phyloP scores from a whole-genome alignment of 2,888 invertebrate genomes.

The Limnephilus rhombicus region DNA sequence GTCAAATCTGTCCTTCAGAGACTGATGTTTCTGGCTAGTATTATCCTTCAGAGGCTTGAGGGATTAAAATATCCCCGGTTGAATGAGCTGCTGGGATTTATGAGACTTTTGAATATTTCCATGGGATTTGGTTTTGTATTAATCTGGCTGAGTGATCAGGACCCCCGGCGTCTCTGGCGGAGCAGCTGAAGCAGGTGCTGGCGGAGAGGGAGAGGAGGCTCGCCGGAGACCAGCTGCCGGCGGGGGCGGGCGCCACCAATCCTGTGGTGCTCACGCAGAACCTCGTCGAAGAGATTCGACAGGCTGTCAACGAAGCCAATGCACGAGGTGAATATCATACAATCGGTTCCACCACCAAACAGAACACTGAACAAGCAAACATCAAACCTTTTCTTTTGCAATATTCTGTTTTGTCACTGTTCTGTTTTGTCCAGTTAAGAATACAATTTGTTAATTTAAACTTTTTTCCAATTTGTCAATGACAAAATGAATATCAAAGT shows the following conservation, averaged over 20 bases:
- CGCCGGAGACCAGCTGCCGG: slow-evolving; percentile 72
- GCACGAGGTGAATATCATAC: slow-evolving; percentile 82
- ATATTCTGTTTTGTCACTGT: too few species aligned
- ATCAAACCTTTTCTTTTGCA: too few species aligned
- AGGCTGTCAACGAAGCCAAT: slow-evolving; percentile 92
- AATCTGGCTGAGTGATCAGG: slow-evolving; percentile 69
- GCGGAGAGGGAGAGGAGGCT: slow-evolving; percentile 90
- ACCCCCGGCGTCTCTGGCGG: slow-evolving; percentile 88
- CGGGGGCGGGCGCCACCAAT: slow-evolving; percentile 72
- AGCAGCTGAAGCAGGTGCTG: slow-evolving; percentile 91
- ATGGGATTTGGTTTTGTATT: neutral
- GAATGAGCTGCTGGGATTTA: neutral
- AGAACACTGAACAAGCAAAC: too few species aligned
- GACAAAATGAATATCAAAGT: too few species aligned
- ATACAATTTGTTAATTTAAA: too few species aligned
- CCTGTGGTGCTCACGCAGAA: slow-evolving; percentile 87
- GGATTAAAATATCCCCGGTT: neutral
- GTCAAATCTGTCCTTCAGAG: too few species aligned
- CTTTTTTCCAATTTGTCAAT: too few species aligned
- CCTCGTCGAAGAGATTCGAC: slow-evolving; percentile 91
- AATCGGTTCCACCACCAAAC: neutral
- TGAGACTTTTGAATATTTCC: neutral
- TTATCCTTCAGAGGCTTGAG: too few species aligned
- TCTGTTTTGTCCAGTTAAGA: too few species aligned
- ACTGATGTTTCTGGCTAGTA: too few species aligned